Evolutionary conservation across 2,888 invertebrate species (phyloP), one percentile per base, ranked within the genome.

Genomic region (Formica aserva): DNA sequence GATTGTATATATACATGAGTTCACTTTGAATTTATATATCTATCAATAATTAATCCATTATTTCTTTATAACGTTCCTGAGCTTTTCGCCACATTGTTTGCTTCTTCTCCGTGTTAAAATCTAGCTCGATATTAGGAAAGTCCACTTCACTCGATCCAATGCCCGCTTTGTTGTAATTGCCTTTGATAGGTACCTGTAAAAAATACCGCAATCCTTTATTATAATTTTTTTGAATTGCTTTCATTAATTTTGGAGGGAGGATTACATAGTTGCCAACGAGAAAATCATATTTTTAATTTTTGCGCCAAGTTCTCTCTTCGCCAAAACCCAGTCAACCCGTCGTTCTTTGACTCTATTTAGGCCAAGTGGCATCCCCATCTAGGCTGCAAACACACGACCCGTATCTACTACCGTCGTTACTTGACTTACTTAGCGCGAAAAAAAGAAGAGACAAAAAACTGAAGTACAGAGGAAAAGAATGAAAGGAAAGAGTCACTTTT

Each of bases 141-240:
- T 91, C 90, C 1, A 92, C 89, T 2, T 94, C 95, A 0, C 93
- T 92, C 1, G 95, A 95, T 3, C 97, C 97, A 8, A 97, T 94
- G 0, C 97, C 97, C 0, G 96, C 95, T 89, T 96, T 97, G 55
- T 96, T 96, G 80, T 96, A 96, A 92, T 97, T 97, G 84, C 95
- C 95, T 62, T 96, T 93, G 18, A 97, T 93, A 32, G 96, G 96
- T 85, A 97, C 96, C 97, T 97, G 95, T 9, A 95, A 88, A 93
- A 85, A 65, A 60, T 60, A 48, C 13, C 18, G 22, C 18, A 22
- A 41, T 29, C 48, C 32, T 57, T 85, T 48, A 32, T 52, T 45
- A 55, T 48, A 32, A 32, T 35, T 32, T 38, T 35, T 22, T 32
- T 18, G 0, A 71, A 71, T 35, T n/a, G 57, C 5, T 57, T 0